A percentile compares a stretch with the other conserved stretches of the same genome.
These are phyloP conservation scores for Galeopsomyia nigrocyanea DNA, from an alignment of 2,888 invertebrate genomes.

Conservation along the genomic window DNA sequence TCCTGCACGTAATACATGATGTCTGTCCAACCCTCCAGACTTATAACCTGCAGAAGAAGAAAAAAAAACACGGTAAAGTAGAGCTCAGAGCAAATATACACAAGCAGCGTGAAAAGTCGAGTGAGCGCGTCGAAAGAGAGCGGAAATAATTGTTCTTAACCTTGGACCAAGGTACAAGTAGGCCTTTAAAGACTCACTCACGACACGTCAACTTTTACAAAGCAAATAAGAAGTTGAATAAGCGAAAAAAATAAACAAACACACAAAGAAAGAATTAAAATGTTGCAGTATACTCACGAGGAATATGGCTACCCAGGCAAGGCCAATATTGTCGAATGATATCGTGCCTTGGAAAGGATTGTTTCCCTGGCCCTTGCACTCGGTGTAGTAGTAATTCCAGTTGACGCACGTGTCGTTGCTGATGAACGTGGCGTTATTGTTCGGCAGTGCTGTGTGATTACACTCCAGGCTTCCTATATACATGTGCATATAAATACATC, in stretches of 20 bases:
- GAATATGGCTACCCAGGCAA: conserved; percentile 99
- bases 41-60: conserved; percentile 84
- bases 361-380: conserved; percentile 90
- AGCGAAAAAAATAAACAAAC: background rate
- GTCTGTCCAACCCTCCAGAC: conserved; percentile 99
- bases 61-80: too few species aligned
- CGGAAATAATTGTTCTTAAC: conserved; percentile 45
- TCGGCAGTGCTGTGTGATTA: conserved; percentile 79
- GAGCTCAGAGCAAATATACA: conserved; percentile 16
- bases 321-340: conserved; percentile 99
- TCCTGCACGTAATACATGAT: conserved; percentile 99
- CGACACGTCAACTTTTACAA: conserved; percentile 1
- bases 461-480: conserved; percentile 81
- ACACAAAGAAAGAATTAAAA: background rate
- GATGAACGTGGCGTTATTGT: conserved; percentile 74
- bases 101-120: background rate
- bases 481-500: background rate
- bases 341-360: conserved; percentile 99
- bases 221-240: background rate
- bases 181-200: conserved; percentile 11
- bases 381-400: conserved; percentile 99
- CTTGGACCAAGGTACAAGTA: conserved; percentile 30
- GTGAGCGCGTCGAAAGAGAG: conserved; percentile 11
- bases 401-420: conserved; percentile 88
- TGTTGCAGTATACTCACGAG: conserved; percentile 80